A percentile compares a stretch with the other conserved stretches of the same genome.
Evolutionary conservation across 2,888 invertebrate genomes (phyloP).

Genomic region (Tenthredo scrophulariae): DNA sequence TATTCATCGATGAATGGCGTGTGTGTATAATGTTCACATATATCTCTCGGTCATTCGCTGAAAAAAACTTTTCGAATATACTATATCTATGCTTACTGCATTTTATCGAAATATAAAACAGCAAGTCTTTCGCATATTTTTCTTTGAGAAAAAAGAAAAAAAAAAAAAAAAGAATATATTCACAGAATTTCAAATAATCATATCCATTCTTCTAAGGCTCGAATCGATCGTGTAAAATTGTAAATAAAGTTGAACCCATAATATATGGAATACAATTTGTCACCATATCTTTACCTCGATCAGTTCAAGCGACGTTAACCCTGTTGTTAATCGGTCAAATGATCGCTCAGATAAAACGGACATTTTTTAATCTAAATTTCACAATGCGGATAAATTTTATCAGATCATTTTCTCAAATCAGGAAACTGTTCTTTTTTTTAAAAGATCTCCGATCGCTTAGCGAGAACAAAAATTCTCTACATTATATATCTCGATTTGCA

Average conservation of each 20-base stretch:
- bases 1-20: not conserved
- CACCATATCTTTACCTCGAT: not conserved
- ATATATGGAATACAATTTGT: not conserved
- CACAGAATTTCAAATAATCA: too few relatives aligned
- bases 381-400: not conserved
- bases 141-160: too few relatives aligned
- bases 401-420: not conserved
- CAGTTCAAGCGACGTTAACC: not conserved
- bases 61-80: too few relatives aligned
- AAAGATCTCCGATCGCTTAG: not conserved
- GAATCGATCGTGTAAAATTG: not conserved
- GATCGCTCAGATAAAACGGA: not conserved
- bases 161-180: too few relatives aligned
- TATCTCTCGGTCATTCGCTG: not conserved
- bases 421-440: not conserved
- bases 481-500: too few relatives aligned
- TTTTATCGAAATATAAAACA: too few relatives aligned
- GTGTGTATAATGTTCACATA: not conserved
- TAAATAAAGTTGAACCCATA: not conserved
- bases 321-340: not conserved
- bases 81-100: too few relatives aligned
- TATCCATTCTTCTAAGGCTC: not conserved
- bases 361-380: not conserved
- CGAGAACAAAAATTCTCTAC: not conserved
- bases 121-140: too few relatives aligned